Evolutionary conservation across 2,797 vertebrate genomes (phyloP), one percentile per base, ranked within the genome.

Genomic region (Schizopygopsis pylzovi): DNA sequence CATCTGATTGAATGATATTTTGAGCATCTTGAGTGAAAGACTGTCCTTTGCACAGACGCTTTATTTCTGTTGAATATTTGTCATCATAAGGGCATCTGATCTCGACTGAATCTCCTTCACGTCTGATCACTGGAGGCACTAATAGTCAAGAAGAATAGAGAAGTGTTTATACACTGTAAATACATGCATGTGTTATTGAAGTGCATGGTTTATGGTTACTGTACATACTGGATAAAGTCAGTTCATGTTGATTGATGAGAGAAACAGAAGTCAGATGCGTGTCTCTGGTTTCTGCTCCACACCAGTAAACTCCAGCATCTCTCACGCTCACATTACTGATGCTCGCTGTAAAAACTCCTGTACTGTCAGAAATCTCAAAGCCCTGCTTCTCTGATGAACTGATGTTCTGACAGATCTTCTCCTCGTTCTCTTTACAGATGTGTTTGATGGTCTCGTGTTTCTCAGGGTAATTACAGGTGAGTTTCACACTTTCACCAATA

Each of bases 251-350:
- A 28, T 56, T 43, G 70, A 20, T 81, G 54, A 73, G 59, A 61
- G 84, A 49, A 7, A 68, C 39, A 52, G 52, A 83, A 6, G 33
- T 83, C n/a, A 75, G 7, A 61, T 49, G 0, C 7, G 1, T 49
- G 9, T 52, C 1, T 49, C 18, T 81, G 79, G 67, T 81, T 39
- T 81, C 16, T 25, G 9, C 70, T 86, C 56, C 71, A 67, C 85
- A 86, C 85, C 85, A 86, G 85, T 86, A 86, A 20, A 81, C 59
- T 65, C 79, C 85, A 43, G 79, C 79, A 56, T 86, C 84, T 45
- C 70, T 33, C 25, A 41, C 1, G 1, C 49, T 81, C 68, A 86
- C 59, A 41, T 54, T 45, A 28, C 39, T 76, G 85, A 85, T 85
- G 79, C 15, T 52, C 79, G 28, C 85, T n/a, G 16, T 81, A 16